Evolutionary conservation across 2,113 vertebrate genomes (phyloP), one percentile per base, ranked within the genome.

Genomic region (Bolborhynchus lineola): DNA sequence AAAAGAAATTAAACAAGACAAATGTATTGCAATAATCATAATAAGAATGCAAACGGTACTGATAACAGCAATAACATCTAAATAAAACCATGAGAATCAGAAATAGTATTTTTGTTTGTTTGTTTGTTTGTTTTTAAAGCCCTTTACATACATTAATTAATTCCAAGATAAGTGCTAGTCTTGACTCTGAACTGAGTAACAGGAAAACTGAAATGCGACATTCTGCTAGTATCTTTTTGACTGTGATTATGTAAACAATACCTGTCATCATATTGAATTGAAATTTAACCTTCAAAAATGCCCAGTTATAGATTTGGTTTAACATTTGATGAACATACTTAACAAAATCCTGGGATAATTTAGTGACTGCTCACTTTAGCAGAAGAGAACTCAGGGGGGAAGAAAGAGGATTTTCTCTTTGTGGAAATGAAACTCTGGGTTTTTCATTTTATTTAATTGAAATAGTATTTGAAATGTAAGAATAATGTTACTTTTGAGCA

Each of bases 361-460:
- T 55, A 55, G 3, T 20, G 20, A 20, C n/a, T 72, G 11, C 21
- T 83, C 19, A 31, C 6, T 90, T 68, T 25, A 82, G 13, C 25
- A 42, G 26, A 75, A 64, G 6, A 74, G 4, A 19, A 68, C 15
- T 2, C 4, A 11, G 7, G 2, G 17, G 3, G 3, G 10, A 4
- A n/a, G 52, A 72, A 72, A 50, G 16, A 47, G 3, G 4, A 0
- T 57, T 68, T 91, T 63, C 6, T 37, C n/a, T 55, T 39, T n/a
- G 13, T 57, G 20, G 44, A 84, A 91, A 67, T 28, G 3, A 88
- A 84, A 46, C 1, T 0, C 5, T 35, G 11, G 2, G 2, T 1
- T 33, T 70, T 78, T 31, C 0, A 1, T 53, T 90, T 64, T 75
- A 6, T 9, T 46, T 81, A 39, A 52, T 37, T 86, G 6, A 7